Evolutionary conservation across 1,140 invertebrate species (phyloP), one percentile per base, ranked within the genome.

Genomic region (Ips nitidus): DNA sequence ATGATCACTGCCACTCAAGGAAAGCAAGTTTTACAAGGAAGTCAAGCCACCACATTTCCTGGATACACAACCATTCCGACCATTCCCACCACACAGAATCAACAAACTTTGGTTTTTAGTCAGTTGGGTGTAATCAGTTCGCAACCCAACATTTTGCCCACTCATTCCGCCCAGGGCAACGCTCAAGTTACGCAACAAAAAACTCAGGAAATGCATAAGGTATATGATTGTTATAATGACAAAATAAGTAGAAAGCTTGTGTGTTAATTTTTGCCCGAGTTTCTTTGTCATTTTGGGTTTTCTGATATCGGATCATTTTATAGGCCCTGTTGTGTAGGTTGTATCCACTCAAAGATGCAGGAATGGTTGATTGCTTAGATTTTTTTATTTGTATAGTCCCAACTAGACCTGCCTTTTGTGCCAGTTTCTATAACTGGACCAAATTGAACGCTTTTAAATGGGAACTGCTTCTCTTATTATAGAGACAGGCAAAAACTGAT

Each of bases 61-160:
- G 82, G 89, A 53, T 85, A 91, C 79, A 82, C 88, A 72, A 89
- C 90, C 2, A 91, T 92, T 57, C 90, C 91, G 3, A 90, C 90
- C 2, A 92, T 88, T 62, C 89, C 90, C 42, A 92, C 89, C 41
- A 89, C 88, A 0, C 90, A 91, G 74, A 89, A 87, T 68, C 88
- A 88, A 73, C 87, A 88, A 70, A 92, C 91, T 4, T 83, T 93
- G 72, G 89, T 94, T n/a, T 91, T 94, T 74, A 90, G 90, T 55
- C 91, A 91, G 53, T 81, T 90, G 2, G 86, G 85, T 6, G 89
- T 93, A 1, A 86, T 93, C 68, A 90, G 88, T 73, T 91, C 89
- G 37, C 89, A 91, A 70, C 88, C 89, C 53, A 87, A 83, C 70
- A 83, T 88, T 8, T 76, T 88, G 61, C 85, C 86, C 1, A 83